Evolutionary conservation across 2,113 vertebrate species (phyloP).

Genomic region (Passer montanus): DNA sequence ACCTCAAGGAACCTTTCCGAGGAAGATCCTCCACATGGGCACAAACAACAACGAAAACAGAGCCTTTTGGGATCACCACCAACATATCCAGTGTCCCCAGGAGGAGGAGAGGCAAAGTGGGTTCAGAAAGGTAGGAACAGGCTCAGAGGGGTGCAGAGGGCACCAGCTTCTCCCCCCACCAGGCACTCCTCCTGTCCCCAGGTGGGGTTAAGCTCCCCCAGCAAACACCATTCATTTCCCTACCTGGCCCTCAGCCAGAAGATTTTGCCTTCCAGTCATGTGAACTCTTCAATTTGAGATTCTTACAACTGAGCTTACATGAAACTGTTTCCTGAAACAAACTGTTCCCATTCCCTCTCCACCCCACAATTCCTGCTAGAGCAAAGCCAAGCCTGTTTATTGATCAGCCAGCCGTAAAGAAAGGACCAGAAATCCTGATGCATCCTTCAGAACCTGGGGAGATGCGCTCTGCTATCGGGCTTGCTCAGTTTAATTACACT

Average conservation of each 20-base stretch:
- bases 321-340: slow-evolving; percentile 30
- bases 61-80: background rate
- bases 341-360: background rate
- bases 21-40: background rate
- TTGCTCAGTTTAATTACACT: background rate
- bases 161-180: rapidly evolving
- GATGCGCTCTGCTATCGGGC: background rate
- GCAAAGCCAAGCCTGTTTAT: background rate
- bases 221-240: slow-evolving; percentile 15
- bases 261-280: slow-evolving; percentile 51
- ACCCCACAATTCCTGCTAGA: background rate
- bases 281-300: slow-evolving; percentile 31
- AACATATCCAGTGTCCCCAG: background rate
- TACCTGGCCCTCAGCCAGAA: background rate
- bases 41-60: background rate
- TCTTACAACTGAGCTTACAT: slow-evolving; percentile 56
- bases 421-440: background rate
- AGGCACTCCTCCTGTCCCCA: background rate
- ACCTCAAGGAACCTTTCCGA: background rate
- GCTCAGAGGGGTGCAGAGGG: background rate
- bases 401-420: background rate
- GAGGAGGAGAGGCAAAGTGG: background rate
- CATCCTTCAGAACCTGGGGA: background rate
- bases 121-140: background rate
- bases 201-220: background rate